Conservation (phyloP, 2,797 vertebrate species). For the Masticophis lateralis region DNA sequence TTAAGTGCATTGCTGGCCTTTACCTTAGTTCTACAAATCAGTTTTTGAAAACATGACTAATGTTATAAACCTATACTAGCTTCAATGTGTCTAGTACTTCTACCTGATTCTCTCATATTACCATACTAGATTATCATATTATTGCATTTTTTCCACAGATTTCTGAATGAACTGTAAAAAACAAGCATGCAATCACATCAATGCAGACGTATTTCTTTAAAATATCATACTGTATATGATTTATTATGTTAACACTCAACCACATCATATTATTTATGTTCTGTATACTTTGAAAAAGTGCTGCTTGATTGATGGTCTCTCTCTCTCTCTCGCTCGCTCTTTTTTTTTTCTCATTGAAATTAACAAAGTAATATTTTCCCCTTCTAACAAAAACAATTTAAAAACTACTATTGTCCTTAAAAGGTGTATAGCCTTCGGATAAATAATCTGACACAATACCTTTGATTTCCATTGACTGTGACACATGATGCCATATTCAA, state of each 20-base stretch:
- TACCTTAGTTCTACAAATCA: constrained; percentile 65
- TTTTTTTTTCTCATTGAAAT: constrained; percentile 70
- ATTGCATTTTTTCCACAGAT: constrained; percentile 83
- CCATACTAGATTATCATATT: constrained; percentile 83
- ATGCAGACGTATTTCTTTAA: constrained; percentile 84
- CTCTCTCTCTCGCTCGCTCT: constrained; percentile 62
- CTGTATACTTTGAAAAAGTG: constrained; percentile 79
- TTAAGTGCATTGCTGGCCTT: constrained; percentile 36
- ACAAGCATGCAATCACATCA: constrained; percentile 85
- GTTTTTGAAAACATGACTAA: constrained; percentile 67
- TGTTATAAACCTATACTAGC: constrained; percentile 80
- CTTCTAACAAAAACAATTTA: constrained; percentile 68
- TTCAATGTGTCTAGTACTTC: constrained; percentile 80
- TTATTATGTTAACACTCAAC: constrained; percentile 85
- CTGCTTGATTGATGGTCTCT: constrained; percentile 76
- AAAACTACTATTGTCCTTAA: constrained; percentile 73
- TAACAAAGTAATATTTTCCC: constrained; percentile 70
- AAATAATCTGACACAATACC: constrained; percentile 77
- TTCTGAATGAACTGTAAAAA: constrained; percentile 78
- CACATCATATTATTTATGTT: constrained; percentile 82
- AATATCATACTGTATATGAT: constrained; percentile 84
- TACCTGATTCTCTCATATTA: constrained; percentile 82
- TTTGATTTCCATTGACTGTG: constrained; percentile 69
- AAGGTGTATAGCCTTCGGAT: constrained; percentile 73
- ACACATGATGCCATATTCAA: constrained; percentile 71